phyloP scores from a whole-genome alignment of 2,113 vertebrate genomes.

The Microcebus tavaratra region DNA sequence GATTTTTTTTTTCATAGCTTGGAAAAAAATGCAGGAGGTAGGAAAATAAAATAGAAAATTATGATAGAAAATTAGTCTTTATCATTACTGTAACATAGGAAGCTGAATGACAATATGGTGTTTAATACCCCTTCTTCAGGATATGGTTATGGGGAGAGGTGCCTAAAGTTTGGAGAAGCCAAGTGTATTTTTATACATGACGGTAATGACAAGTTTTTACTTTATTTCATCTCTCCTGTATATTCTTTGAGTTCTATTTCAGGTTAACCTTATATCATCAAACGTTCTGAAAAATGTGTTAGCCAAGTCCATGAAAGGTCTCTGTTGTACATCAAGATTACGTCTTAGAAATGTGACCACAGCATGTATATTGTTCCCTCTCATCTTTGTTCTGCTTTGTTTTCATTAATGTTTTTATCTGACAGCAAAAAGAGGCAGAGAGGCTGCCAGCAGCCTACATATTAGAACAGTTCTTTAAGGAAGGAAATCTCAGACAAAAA shows the following conservation, averaged over 20 bases:
- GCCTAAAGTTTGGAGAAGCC: conserved; percentile 49
- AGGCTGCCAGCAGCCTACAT: conserved; percentile 59
- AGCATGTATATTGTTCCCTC: conserved; percentile 65
- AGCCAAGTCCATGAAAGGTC: conserved; percentile 50
- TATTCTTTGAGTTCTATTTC: conserved; percentile 72
- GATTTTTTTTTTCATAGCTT: conserved; percentile 34
- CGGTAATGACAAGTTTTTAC: conserved; percentile 64
- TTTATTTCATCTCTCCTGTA: conserved; percentile 68
- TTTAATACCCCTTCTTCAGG: conserved; percentile 39
- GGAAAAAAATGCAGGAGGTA: conserved; percentile 51
- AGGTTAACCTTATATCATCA: conserved; percentile 71
- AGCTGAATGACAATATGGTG: conserved; percentile 41
- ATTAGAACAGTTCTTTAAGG: conserved; percentile 71
- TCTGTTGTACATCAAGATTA: conserved; percentile 71
- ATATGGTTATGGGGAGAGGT: conserved; percentile 35
- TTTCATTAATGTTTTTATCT: conserved; percentile 73
- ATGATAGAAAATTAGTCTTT: conserved; percentile 29
- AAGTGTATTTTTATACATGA: conserved; percentile 60
- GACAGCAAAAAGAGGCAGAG: conserved; percentile 64
- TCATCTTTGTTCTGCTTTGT: conserved; percentile 64
- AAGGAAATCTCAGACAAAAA: conserved; percentile 68
- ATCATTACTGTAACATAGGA: conserved; percentile 44
- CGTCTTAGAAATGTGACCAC: conserved; percentile 69
- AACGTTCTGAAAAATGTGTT: conserved; percentile 71
- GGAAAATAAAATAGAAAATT: conserved; percentile 60